Base-by-base conservation (phyloP, 2,888 invertebrate species). In the Himalopsyche tibetana region DNA sequence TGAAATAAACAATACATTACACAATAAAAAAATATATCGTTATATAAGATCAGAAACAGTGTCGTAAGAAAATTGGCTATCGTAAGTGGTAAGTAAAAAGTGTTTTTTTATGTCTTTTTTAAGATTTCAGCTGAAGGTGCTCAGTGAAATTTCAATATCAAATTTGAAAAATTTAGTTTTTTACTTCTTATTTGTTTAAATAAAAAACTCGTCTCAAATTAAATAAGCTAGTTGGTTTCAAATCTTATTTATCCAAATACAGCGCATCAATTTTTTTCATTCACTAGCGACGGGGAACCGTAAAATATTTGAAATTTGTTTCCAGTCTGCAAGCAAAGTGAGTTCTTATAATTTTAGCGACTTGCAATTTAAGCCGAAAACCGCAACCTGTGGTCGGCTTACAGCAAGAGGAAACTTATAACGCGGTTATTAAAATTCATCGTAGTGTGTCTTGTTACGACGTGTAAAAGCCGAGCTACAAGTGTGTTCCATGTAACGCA, bases 401-500 rank as follows among this genome's bases (percentile, higher is more conserved):
- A 40, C 82, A 74, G 19, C 40, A 55, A 85, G 82, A 85, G 79
- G 55, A 82, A 82, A 85, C 85, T 85, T 85, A 85, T 79, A 85
- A 82, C 56, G 82, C 40, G 11, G 82, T 82, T 85, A 85, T 85
- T 85, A 85, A 85, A 85, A 85, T 85, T 85, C 84, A 81, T 45
- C 28, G 28, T 19, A 38, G 74, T 74, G 74, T 74, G 38, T 74
- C 74, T 36, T 74, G 74, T 74, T 74, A 74, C 74, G 74, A 74
- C 74, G 74, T 74, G 74, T 74, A 74, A 74, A 74, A 74, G 36
- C 74, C 12, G 51, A 51, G 36, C 74, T 74, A 74, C 36, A 74
- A 74, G 74, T 74, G 74, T 74, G 36, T 36, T 74, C 5, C 74
- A 5, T 74, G 38, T 74, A 74, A 74, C 15, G 15, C 15, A 36